These are phyloP conservation scores for Bibio marci DNA, from an alignment of 2,888 invertebrate genomes.

Conservation along the genomic window DNA sequence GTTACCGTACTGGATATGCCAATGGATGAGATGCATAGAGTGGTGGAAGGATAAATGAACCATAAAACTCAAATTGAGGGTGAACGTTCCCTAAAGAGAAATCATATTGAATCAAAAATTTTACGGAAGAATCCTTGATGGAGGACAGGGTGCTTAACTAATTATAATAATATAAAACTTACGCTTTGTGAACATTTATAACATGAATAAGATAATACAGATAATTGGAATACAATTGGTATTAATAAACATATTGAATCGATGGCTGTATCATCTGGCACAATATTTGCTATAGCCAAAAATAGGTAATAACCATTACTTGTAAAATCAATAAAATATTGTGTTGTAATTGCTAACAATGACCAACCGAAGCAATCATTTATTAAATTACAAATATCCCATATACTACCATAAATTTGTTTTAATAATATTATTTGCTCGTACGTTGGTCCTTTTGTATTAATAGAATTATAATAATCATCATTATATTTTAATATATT, in stretches of 20 bases:
- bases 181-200: conserved; percentile 18
- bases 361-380: conserved; percentile 25
- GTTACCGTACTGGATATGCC: too few species aligned
- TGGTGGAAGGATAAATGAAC: too few species aligned
- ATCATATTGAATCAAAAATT: too few species aligned
- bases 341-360: conserved; percentile 17
- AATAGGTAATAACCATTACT: conserved; percentile 22
- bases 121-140: too few species aligned
- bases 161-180: too few species aligned
- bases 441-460: conserved; percentile 3
- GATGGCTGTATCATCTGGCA: neutral
- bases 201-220: conserved; percentile 14
- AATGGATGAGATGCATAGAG: too few species aligned
- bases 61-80: too few species aligned
- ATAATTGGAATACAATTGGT: conserved; percentile 13
- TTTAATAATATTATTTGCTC: conserved; percentile 17
- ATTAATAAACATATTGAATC: conserved; percentile 12
- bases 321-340: conserved; percentile 22
- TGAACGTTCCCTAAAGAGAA: too few species aligned
- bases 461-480: neutral
- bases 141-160: too few species aligned
- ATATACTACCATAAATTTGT: conserved; percentile 18
- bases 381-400: conserved; percentile 13
- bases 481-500: neutral
- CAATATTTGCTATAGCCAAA: conserved; percentile 10